phyloP scores from a whole-genome alignment of 2,797 vertebrate species.

The Alauda arvensis region DNA sequence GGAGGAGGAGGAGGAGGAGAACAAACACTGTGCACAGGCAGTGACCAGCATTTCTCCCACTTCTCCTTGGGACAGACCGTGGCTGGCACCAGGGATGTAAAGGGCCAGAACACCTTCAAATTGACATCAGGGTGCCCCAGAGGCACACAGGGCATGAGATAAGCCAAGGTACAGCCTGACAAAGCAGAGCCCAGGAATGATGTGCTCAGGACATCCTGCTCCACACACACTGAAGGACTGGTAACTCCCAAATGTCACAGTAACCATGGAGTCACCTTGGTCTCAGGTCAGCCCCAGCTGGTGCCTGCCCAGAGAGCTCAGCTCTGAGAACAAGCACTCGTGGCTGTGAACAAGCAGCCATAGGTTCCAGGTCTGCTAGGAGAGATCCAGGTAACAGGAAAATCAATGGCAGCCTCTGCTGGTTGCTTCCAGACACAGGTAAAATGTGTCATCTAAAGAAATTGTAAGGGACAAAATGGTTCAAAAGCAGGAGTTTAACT shows the following conservation, averaged over 20 bases:
- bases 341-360: background rate
- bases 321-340: background rate
- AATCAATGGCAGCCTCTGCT: conserved; percentile 35
- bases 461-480: background rate
- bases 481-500: background rate
- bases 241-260: background rate
- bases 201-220: background rate
- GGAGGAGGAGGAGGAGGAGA: background rate
- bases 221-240: fast-evolving
- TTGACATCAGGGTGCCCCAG: background rate
- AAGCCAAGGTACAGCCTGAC: background rate
- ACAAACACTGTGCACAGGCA: background rate
- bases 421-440: background rate
- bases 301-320: background rate
- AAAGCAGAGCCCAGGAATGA: no score
- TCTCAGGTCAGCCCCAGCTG: background rate
- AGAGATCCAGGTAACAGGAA: background rate
- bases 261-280: background rate
- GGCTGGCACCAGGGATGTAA: background rate
- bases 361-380: background rate
- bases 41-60: background rate
- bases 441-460: background rate
- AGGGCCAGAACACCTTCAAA: background rate
- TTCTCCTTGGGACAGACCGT: fast-evolving
- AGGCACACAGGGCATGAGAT: background rate